These are phyloP conservation scores for Ahaetulla prasina DNA, from an alignment of 2,113 vertebrate species.

Conservation along the genomic window DNA sequence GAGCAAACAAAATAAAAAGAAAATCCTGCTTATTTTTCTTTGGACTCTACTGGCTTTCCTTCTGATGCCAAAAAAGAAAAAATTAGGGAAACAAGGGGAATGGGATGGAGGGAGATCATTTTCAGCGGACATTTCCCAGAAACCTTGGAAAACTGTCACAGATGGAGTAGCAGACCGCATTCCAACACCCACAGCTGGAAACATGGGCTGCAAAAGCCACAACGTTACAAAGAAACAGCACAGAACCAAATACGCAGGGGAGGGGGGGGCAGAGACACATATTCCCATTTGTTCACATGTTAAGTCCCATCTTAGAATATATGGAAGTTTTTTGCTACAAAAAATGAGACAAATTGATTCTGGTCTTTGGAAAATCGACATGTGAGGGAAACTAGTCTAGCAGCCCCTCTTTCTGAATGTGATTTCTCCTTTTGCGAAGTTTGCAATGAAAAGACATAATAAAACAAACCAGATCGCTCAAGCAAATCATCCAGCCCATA, in stretches of 20 bases:
- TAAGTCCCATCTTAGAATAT: background rate
- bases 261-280: background rate
- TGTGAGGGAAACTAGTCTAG: background rate
- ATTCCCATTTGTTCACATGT: background rate
- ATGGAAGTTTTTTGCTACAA: background rate
- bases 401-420: background rate
- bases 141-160: background rate
- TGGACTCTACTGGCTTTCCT: background rate
- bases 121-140: background rate
- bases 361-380: background rate
- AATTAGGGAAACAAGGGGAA: background rate
- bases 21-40: constrained; percentile 34
- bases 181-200: constrained; percentile 1
- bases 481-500: constrained; percentile 9
- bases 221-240: background rate
- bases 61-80: background rate
- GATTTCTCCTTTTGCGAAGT: background rate
- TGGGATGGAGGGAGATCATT: background rate
- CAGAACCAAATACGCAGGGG: background rate
- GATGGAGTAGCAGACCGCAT: background rate
- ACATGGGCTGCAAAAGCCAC: background rate
- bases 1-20: constrained; percentile 1
- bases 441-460: constrained; percentile 8
- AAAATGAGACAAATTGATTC: background rate
- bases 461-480: constrained; percentile 26